A percentile compares a stretch with the other conserved stretches of the same genome.
These are phyloP conservation scores for Paradoxurus hermaphroditus DNA, from an alignment of 2,113 vertebrate genomes.

Conservation along the genomic window DNA sequence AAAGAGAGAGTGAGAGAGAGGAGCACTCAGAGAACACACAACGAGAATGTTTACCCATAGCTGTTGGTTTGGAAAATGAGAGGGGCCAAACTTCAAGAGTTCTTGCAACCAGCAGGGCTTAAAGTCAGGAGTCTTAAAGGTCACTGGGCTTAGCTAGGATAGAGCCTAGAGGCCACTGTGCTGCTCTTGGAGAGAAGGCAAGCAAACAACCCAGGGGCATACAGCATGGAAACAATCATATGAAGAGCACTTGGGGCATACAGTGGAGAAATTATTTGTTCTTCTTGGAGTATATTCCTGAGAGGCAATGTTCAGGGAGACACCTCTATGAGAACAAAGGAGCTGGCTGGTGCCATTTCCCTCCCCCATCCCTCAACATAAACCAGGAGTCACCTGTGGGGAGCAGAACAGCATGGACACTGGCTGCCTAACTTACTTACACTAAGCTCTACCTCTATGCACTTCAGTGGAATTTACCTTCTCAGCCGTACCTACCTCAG, in stretches of 20 bases:
- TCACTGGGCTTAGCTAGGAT: background rate
- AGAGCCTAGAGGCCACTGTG: background rate
- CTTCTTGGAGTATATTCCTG: background rate
- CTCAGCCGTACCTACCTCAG: background rate
- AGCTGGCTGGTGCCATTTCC: background rate
- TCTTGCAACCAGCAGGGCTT: background rate
- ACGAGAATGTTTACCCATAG: background rate
- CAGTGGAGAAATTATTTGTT: background rate
- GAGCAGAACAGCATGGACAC: background rate
- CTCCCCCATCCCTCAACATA: background rate
- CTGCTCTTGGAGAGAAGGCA: background rate
- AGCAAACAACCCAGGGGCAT: background rate
- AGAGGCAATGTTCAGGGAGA: background rate
- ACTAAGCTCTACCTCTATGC: background rate
- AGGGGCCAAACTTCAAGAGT: background rate
- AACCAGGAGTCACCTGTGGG: background rate
- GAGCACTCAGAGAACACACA: background rate
- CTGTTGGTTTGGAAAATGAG: background rate
- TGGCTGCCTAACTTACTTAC: background rate
- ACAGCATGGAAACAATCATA: background rate
- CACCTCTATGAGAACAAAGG: background rate
- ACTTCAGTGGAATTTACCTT: background rate
- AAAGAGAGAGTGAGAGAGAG: background rate
- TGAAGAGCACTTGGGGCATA: background rate
- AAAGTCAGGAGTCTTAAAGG: background rate